Evolutionary conservation across 1,140 invertebrate species (phyloP), one percentile per base, ranked within the genome.

Genomic region (Calliphora vicina): DNA sequence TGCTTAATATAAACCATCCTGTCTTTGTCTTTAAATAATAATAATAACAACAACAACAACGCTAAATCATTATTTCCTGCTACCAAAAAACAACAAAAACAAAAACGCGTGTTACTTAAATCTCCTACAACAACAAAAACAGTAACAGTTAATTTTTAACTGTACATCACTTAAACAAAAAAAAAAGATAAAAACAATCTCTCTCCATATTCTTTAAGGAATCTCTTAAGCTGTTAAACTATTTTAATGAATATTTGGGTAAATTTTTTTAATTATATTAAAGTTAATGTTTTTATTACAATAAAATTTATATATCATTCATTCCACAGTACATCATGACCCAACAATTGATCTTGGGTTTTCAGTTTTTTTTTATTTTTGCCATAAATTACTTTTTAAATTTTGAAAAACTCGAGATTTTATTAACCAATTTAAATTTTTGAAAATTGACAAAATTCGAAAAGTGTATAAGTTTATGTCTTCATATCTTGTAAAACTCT

Each of bases 231-330:
- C 74, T 78, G 74, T 25, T 45, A 78, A 82, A 45, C 67, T 42
- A 80, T 71, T 82, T 89, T 88, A 88, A 89, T 89, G 88, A 89
- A 89, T 89, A 89, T 89, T 89, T 89, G 88, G 88, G 88, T 89
- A 89, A 89, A 81, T 74, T 82, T 74, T 71, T 25, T 80, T 50
- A 57, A n/a, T n/a, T n/a, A n/a, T n/a, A n/a, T n/a, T n/a, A n/a
- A n/a, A n/a, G 35, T 35, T 35, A 35, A 35, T 35, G 29, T 35
- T 35, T n/a, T n/a, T 35, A 35, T 8, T 35, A 35, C 29, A n/a
- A n/a, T n/a, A n/a, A n/a, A n/a, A n/a, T n/a, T n/a, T n/a, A n/a
- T n/a, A n/a, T n/a, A n/a, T n/a, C n/a, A n/a, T n/a, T n/a, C n/a
- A n/a, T n/a, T n/a, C n/a, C n/a, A n/a, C n/a, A n/a, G n/a, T n/a